Conservation (phyloP, 2,888 invertebrate genomes). For the Idaea biselata region DNA sequence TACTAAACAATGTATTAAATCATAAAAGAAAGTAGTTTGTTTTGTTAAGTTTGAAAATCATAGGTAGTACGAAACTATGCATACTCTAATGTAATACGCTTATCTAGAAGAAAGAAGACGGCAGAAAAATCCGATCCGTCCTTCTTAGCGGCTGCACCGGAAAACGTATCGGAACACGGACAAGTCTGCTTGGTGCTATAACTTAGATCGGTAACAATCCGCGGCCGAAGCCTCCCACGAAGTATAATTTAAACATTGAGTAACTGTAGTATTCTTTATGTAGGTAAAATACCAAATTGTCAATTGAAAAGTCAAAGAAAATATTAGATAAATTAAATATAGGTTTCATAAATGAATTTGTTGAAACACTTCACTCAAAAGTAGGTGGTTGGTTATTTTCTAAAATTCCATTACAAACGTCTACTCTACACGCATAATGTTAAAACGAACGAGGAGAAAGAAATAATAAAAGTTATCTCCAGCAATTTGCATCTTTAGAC, state of each 20-base stretch:
- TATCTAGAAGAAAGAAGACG: too few species aligned
- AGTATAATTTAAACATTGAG: too few species aligned
- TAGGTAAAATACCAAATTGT: background rate
- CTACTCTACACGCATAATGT: background rate
- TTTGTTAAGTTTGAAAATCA: background rate
- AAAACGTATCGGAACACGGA: too few species aligned
- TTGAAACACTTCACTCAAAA: background rate
- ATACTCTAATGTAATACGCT: too few species aligned
- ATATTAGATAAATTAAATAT: background rate
- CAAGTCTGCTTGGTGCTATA: too few species aligned
- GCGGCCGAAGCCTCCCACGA: background rate
- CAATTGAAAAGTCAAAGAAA: background rate
- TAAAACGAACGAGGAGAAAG: background rate
- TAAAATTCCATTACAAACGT: background rate
- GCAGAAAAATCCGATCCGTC: too few species aligned
- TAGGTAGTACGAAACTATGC: too few species aligned
- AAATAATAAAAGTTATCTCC: conserved; percentile 11
- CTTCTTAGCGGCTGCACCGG: too few species aligned
- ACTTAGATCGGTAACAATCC: too few species aligned
- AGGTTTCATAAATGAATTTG: background rate
- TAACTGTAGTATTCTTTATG: background rate
- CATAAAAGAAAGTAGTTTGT: background rate
- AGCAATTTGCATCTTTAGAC: conserved; percentile 15
- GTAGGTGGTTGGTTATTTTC: background rate
- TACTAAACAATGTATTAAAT: background rate